phyloP scores from a whole-genome alignment of 53 echinoderm and acorn worm species.

The Henricia sp. region DNA sequence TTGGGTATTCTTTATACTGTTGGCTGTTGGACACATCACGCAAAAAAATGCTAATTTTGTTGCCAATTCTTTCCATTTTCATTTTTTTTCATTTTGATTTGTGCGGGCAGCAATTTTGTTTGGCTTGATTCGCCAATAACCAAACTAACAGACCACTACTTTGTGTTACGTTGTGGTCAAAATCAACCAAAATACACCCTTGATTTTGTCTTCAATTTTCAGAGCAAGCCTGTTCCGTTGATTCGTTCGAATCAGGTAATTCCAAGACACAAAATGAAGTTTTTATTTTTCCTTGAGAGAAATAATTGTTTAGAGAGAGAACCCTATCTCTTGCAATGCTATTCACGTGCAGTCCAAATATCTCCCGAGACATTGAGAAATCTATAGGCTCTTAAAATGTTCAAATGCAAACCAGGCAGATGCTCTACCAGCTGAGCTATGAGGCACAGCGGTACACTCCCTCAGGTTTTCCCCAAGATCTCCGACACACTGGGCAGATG shows the following conservation, averaged over 20 bases:
- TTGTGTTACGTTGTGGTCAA: not conserved
- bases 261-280: not conserved
- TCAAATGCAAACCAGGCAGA: too few species aligned
- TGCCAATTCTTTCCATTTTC: too few species aligned
- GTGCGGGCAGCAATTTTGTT: not conserved
- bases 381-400: too few species aligned
- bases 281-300: too few species aligned
- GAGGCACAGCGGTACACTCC: too few species aligned
- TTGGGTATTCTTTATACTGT: constrained; percentile 1
- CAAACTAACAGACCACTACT: constrained; percentile 1
- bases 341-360: too few species aligned
- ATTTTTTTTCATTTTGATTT: not conserved
- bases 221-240: constrained; percentile 53
- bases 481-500: too few species aligned
- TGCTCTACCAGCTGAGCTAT: too few species aligned
- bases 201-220: constrained; percentile 37
- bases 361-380: too few species aligned
- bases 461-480: too few species aligned
- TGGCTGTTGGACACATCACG: not conserved
- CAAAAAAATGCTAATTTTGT: constrained; percentile 2
- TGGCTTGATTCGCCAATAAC: not conserved
- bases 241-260: constrained; percentile 57
- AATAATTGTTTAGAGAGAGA: too few species aligned
- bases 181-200: constrained; percentile 17
- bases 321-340: too few species aligned